Percentiles rank a stretch among this genome's conserved stretches.
phyloP scores from a whole-genome alignment of 2,797 vertebrate species.

The Silurus lanzhouensis region DNA sequence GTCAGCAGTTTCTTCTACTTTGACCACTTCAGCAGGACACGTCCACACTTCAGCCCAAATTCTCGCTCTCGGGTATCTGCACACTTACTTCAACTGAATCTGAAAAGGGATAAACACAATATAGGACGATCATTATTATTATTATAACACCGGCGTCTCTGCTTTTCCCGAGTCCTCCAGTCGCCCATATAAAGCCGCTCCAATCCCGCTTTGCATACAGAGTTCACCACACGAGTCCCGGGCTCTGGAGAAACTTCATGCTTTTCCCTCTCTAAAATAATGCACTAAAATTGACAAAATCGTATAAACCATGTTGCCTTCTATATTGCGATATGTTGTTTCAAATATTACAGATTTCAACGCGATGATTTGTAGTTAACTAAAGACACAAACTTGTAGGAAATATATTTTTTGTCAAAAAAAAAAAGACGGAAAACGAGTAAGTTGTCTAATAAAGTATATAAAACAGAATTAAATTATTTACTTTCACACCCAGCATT shows the following conservation, averaged over 20 bases:
- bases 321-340: background rate
- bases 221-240: no score
- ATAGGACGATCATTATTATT: background rate
- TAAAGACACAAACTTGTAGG: no score
- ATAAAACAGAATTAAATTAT: no score
- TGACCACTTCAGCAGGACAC: background rate
- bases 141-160: background rate
- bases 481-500: background rate
- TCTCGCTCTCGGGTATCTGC: no score
- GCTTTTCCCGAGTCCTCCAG: background rate
- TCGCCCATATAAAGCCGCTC: background rate
- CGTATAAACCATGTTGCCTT: background rate
- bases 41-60: background rate
- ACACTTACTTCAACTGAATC: no score
- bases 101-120: background rate
- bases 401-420: background rate
- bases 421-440: background rate
- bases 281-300: background rate
- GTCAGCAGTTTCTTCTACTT: constrained; percentile 16
- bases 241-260: no score
- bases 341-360: background rate
- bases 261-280: background rate
- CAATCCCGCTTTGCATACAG: no score
- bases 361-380: background rate
- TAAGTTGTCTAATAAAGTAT: background rate